These are phyloP conservation scores for Lutraria lutraria DNA, from an alignment of 2,888 invertebrate species.

Conservation along the genomic window DNA sequence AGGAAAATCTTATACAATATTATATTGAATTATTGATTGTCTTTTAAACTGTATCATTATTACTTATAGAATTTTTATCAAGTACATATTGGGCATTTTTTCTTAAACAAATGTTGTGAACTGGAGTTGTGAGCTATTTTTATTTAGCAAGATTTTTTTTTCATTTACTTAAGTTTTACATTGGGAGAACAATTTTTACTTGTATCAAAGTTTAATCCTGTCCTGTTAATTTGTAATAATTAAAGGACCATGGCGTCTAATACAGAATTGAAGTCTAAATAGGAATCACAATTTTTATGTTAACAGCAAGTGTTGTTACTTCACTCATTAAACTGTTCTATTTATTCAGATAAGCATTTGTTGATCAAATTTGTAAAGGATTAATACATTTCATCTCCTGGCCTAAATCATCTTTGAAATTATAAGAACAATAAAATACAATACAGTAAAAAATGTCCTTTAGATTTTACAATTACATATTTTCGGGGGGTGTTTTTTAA, in stretches of 20 bases:
- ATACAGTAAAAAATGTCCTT: too few species aligned
- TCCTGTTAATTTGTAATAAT: neutral
- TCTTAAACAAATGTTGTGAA: neutral
- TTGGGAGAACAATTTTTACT: neutral
- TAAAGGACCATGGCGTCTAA: neutral
- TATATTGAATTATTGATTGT: neutral
- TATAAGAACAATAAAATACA: too few species aligned
- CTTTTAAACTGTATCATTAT: neutral
- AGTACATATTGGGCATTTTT: neutral
- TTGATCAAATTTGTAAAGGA: too few species aligned
- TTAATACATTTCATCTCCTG: too few species aligned
- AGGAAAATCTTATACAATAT: neutral
- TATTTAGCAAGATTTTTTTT: neutral
- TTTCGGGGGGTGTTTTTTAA: too few species aligned
- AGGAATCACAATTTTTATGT: too few species aligned
- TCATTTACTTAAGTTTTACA: neutral
- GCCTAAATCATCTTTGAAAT: too few species aligned
- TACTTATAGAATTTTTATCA: neutral
- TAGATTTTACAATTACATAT: too few species aligned
- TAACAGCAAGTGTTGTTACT: too few species aligned
- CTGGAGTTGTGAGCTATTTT: neutral
- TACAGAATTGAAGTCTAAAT: too few species aligned
- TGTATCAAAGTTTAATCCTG: neutral
- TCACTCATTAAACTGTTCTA: too few species aligned
- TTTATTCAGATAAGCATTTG: too few species aligned